Base-by-base conservation (phyloP, 2,797 vertebrate genomes). In the Synanceia verrucosa region DNA sequence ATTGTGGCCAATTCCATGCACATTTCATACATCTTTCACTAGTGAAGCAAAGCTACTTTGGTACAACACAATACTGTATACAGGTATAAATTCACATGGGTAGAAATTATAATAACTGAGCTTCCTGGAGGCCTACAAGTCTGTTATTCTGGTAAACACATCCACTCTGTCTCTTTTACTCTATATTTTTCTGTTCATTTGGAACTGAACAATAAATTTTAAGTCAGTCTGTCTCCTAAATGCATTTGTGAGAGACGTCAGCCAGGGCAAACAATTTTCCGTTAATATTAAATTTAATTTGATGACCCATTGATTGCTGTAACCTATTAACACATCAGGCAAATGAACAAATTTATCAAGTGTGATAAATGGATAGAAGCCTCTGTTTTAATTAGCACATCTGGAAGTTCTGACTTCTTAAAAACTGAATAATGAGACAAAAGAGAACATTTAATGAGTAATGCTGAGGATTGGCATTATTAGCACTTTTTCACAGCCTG, bases 271-370 rank as follows among this genome's bases (percentile, higher is more conserved):
- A 39, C 43, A 11, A 43, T 44, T 72, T 41, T 29, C 56, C 47
- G 31, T 58, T 57, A 47, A 52, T 50, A 47, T 67, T 69, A 61
- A 9, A 75, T 67, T 58, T 36, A 63, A 66, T 77, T 47, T 59
- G 4, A 81, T 61, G 55, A 36, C 51, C 65, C 26, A 72, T 51
- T 81, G 78, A 36, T 68, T 51, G 7, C 39, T 67, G 53, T 52
- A 60, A 70, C 46, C 44, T 23, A 73, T 79, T 76, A 72, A 76
- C 34, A 78, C 52, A 62, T 65, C 46, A 51, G 29, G 47, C 51
- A 66, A 60, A 13, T 46, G 39, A 71, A 37, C 31, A 71, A 81
- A 69, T 18, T n/a, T 37, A 24, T 6, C 8, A 33, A 21, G 28
- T 59, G 50, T 64, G 41, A 65, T 58, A 21, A 71, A 71, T 62